phyloP scores from a whole-genome alignment of 2,113 vertebrate genomes.

The Phalacrocorax aristotelis region DNA sequence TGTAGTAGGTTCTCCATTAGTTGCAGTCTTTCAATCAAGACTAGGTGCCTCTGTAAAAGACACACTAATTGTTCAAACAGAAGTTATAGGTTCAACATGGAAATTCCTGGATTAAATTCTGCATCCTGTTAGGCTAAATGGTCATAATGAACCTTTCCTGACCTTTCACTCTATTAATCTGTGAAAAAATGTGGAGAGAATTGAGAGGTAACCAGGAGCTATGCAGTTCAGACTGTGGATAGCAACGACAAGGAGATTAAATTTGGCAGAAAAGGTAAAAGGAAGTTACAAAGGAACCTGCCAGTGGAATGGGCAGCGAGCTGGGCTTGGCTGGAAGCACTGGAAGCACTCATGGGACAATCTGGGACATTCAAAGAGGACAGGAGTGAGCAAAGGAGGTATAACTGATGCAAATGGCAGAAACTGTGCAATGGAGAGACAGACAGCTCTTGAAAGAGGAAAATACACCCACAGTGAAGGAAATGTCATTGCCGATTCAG shows the following conservation, averaged over 20 bases:
- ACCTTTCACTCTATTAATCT: conserved; percentile 7
- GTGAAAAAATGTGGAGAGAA: not conserved
- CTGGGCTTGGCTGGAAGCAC: not conserved
- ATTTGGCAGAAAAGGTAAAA: not conserved
- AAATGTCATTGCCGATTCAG: not conserved
- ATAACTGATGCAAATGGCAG: not conserved
- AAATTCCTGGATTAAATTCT: conserved; percentile 19
- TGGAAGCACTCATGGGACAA: not conserved
- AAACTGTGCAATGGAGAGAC: not conserved
- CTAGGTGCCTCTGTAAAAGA: not conserved
- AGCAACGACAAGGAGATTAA: not conserved
- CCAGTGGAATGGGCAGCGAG: not conserved
- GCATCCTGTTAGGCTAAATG: conserved; percentile 2
- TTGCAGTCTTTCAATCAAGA: conserved; percentile 54
- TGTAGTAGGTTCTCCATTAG: not conserved
- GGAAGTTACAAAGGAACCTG: not conserved
- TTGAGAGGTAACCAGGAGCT: not conserved
- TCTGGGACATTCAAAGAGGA: not conserved
- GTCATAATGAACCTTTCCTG: not conserved
- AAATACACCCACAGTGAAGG: not conserved
- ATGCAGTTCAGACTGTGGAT: not conserved
- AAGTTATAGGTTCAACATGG: not conserved
- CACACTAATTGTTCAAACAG: conserved; percentile 1
- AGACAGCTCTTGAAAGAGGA: not conserved
- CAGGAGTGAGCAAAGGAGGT: not conserved